A percentile compares a stretch with the other conserved stretches of the same genome.
phyloP scores from a whole-genome alignment of 1,140 invertebrate species.

The Aleiodes sp. region DNA sequence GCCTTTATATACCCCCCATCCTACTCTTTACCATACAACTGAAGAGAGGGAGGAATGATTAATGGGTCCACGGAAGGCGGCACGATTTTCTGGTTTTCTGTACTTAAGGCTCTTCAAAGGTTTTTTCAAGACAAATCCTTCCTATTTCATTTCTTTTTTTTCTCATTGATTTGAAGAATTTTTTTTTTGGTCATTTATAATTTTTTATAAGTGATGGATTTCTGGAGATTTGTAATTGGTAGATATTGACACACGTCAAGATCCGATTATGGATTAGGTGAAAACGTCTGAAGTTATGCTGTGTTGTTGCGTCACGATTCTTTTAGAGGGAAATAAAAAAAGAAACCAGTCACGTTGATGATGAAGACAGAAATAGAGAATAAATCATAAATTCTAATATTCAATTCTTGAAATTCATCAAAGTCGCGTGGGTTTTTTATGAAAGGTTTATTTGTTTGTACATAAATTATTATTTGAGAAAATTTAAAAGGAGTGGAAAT shows the following conservation, averaged over 20 bases:
- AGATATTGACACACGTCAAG: neutral
- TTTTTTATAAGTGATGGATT: neutral
- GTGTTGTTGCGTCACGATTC: neutral
- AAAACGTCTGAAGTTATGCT: too few species aligned
- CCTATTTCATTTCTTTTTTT: neutral
- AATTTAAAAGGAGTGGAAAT: too few species aligned
- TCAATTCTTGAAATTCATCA: neutral
- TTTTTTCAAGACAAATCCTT: neutral
- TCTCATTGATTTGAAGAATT: neutral
- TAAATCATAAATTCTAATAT: too few species aligned
- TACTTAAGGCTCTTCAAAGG: neutral
- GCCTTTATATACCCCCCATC: too few species aligned
- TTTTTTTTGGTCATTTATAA: neutral
- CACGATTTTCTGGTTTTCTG: constrained; percentile 6
- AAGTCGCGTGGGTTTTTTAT: neutral
- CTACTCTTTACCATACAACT: constrained; percentile 46
- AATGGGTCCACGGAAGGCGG: constrained; percentile 47
- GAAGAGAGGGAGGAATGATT: constrained; percentile 44
- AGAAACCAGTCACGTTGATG: neutral
- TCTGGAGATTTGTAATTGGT: neutral
- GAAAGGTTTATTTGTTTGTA: neutral
- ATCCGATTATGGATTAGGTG: neutral
- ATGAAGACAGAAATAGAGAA: neutral
- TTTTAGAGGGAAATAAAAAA: too few species aligned
- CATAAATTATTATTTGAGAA: neutral